Percentiles rank a stretch among this genome's conserved stretches.
Conservation (phyloP, 2,888 invertebrate species). For the Cephonodes hylas region DNA sequence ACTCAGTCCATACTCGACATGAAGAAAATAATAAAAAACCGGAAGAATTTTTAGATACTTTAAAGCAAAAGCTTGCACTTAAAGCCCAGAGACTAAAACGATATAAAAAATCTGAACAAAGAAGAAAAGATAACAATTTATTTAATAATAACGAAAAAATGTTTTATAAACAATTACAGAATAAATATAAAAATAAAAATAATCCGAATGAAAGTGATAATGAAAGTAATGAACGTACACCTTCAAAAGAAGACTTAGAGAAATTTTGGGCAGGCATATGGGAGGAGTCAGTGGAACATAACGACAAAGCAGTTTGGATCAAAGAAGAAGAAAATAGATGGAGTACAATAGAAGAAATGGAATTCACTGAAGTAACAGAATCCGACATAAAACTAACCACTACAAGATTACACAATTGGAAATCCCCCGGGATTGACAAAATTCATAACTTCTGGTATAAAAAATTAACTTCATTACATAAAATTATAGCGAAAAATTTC, state of each 20-base stretch:
- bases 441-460: neutral
- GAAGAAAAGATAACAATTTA: conserved; percentile 5
- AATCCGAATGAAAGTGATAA: too few species aligned
- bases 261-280: neutral
- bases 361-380: conserved; percentile 8
- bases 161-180: neutral
- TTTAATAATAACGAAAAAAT: conserved; percentile 7
- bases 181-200: neutral
- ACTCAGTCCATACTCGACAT: neutral
- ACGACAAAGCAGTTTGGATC: conserved; percentile 4
- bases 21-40: neutral
- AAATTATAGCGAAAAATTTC: conserved; percentile 4
- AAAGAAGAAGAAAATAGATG: conserved; percentile 3
- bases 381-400: neutral
- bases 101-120: conserved; percentile 13
- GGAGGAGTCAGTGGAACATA: neutral
- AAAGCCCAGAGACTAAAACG: conserved; percentile 8
- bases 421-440: neutral
- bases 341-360: conserved; percentile 1
- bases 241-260: too few species aligned
- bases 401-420: conserved; percentile 12
- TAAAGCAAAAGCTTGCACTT: conserved; percentile 7
- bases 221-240: too few species aligned
- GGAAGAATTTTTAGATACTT: neutral
- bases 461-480: conserved; percentile 8